Evolutionary conservation across 2,797 vertebrate genomes (phyloP).

Genomic region (Carcharodon carcharias): DNA sequence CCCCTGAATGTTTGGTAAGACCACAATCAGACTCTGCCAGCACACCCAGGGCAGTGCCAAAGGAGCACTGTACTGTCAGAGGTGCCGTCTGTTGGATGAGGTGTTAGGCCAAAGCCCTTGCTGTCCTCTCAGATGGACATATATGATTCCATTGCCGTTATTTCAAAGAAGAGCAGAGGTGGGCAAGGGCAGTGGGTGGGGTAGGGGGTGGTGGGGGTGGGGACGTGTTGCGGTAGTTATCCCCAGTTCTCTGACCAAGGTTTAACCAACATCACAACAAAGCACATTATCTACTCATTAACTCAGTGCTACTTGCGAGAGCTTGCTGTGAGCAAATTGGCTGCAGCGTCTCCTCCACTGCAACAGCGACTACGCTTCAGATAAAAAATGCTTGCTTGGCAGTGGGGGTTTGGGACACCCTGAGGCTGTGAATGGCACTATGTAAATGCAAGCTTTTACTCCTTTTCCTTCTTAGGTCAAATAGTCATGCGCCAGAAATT

Average conservation of each 20-base stretch:
- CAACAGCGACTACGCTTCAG: not conserved
- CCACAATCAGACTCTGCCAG: not conserved
- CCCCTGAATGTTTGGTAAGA: too few species aligned
- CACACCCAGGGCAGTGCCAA: not conserved
- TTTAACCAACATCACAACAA: not conserved
- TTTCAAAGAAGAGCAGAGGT: not conserved
- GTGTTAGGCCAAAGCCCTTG: not conserved
- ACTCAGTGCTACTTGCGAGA: not conserved
- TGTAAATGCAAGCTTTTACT: not conserved
- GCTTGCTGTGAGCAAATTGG: not conserved
- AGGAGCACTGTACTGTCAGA: not conserved
- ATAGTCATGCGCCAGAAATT: not conserved
- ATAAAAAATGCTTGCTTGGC: not conserved
- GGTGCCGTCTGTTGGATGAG: not conserved
- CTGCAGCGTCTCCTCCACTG: not conserved
- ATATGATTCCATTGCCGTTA: not conserved
- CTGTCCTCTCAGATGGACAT: not conserved
- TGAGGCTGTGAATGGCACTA: too few species aligned
- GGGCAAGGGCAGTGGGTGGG: too few species aligned
- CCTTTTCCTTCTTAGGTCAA: not conserved
- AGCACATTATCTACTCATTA: not conserved
- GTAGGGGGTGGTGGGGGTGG: too few species aligned
- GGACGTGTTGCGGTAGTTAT: not conserved
- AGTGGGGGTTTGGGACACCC: too few species aligned
- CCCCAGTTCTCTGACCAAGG: not conserved